Evolutionary conservation across 2,888 invertebrate species (phyloP).

Genomic region (Lasioglossum figueresi): DNA sequence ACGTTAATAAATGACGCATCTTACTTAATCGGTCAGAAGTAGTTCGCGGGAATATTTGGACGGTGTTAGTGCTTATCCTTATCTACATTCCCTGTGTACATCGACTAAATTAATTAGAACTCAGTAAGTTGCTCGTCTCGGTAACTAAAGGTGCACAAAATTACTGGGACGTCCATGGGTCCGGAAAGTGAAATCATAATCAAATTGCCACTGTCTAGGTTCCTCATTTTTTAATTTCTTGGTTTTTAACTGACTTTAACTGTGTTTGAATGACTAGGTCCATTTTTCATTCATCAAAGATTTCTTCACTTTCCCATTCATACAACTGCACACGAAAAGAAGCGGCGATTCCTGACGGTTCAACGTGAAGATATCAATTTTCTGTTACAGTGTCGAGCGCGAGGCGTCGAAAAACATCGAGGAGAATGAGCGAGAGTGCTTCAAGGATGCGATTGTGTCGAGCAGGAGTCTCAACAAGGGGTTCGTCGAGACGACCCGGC

Average conservation of each 20-base stretch:
- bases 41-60: not conserved
- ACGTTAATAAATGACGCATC: not conserved
- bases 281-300: not conserved
- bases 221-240: not conserved
- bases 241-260: not conserved
- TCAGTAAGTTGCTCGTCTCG: not conserved
- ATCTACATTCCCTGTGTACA: not conserved
- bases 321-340: too few species aligned
- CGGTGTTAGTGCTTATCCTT: not conserved
- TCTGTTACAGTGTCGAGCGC: constrained; percentile 77
- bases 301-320: not conserved
- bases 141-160: not conserved
- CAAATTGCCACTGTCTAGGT: not conserved
- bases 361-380: not conserved
- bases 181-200: not conserved
- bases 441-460: constrained; percentile 82
- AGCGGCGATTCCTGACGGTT: not conserved
- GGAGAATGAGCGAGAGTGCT: constrained; percentile 81
- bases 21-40: not conserved
- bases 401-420: constrained; percentile 82
- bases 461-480: constrained; percentile 81
- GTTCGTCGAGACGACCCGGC: constrained; percentile 74
- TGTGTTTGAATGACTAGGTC: not conserved
- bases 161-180: not conserved
- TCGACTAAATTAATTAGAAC: not conserved